A percentile compares a stretch with the other conserved stretches of the same genome.
These are phyloP conservation scores for Loris lydekkerianus DNA, from an alignment of 2,797 vertebrate species.

Conservation along the genomic window DNA sequence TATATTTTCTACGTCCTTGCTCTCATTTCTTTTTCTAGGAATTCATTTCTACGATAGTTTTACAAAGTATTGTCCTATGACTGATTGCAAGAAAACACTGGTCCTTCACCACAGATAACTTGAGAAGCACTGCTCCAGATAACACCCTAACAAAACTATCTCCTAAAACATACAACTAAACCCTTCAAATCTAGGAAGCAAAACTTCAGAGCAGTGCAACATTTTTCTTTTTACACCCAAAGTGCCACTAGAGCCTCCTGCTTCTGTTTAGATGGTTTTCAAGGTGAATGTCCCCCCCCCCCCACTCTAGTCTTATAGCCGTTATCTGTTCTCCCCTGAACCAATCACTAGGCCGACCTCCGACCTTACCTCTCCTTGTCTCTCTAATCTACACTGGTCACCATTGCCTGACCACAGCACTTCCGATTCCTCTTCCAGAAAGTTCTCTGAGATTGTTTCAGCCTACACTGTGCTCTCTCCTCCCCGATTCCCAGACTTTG, in stretches of 20 bases:
- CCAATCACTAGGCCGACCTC: neutral
- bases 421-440: conserved; percentile 2
- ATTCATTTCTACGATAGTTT: neutral
- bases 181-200: neutral
- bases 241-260: neutral
- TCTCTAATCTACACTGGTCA: neutral
- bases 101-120: neutral
- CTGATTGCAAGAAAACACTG: neutral
- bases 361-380: neutral
- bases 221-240: neutral
- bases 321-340: neutral
- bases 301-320: neutral
- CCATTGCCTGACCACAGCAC: neutral
- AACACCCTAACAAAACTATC: neutral
- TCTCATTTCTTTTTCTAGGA: conserved; percentile 41
- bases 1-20: neutral
- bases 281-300: neutral
- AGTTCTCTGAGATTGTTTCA: neutral
- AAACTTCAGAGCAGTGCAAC: neutral
- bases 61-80: neutral
- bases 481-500: neutral
- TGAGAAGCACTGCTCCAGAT: neutral
- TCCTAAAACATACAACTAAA: conserved; percentile 1
- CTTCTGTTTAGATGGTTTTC: neutral
- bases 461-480: neutral